Base-by-base conservation (phyloP, 2,797 vertebrate genomes). In the Coracias cyanogaster region DNA sequence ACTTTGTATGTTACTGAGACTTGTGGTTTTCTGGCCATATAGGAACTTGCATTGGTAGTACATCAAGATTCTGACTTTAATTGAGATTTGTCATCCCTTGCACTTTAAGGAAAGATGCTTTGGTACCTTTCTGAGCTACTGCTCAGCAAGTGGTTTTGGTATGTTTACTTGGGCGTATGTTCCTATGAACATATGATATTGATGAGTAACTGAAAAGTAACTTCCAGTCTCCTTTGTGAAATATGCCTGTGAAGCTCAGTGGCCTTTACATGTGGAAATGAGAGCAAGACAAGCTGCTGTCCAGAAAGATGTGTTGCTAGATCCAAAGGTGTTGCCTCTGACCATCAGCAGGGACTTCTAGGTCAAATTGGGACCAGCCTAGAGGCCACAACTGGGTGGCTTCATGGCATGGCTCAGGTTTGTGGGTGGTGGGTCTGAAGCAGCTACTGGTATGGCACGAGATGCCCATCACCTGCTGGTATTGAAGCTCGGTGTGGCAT, bases 321-420 rank as follows among this genome's bases (percentile, higher is more conserved):
- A 22, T 51, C 17, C 2, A 33, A 45, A n/a, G 12, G 7, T 33
- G 43, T 17, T 57, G 37, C 15, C 21, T 31, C 12, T 73, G 26
- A 16, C 35, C 19, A 41, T 35, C 14, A 41, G 9, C 1, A 4
- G 26, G 74, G 46, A 24, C 33, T 28, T 79, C 15, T 62, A n/a
- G 37, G 18, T 28, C n/a, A 46, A 54, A 35, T 1, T 62, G 24
- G 72, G 24, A 39, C 12, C 28, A 12, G 12, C 25, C 24, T 67
- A 20, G 66, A 29, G 61, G 35, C n/a, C 67, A 17, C 28, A 55
- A 3, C 21, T 2, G 4, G 24, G 14, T 33, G 0, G 2, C 4
- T 18, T 18, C 1, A 0, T 41, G 37, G 8, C 24, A 6, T 18
- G 11, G 33, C 12, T 87, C n/a, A 35, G 39, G 24, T 12, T 24